phyloP scores from a whole-genome alignment of 2,888 invertebrate species.

The Cheilosia scutellata region DNA sequence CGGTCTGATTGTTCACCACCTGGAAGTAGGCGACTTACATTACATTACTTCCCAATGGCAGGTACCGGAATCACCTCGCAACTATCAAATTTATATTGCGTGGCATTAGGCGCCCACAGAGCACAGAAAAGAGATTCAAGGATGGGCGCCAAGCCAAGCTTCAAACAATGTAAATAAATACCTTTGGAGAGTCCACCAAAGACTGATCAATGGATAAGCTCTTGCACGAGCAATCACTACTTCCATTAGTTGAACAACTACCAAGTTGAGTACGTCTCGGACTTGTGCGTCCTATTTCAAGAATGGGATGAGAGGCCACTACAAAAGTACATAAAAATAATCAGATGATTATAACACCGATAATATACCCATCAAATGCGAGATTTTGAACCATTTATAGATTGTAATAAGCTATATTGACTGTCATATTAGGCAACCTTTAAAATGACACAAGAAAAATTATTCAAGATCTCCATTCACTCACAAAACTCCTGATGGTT shows the following conservation, averaged over 20 bases:
- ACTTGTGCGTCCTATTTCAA: slow-evolving; percentile 86
- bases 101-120: no score
- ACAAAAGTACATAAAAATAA: slow-evolving; percentile 27
- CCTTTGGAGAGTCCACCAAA: slow-evolving; percentile 79
- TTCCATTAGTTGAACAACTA: slow-evolving; percentile 88
- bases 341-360: no score
- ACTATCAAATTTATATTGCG: no score
- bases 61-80: no score
- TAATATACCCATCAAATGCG: no score
- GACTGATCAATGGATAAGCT: slow-evolving; percentile 84
- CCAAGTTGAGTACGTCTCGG: slow-evolving; percentile 85
- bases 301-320: slow-evolving; percentile 88
- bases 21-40: neutral
- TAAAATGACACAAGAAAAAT: no score
- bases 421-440: no score
- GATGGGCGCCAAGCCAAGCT: no score
- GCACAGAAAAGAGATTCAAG: neutral
- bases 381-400: no score
- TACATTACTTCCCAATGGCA: no score
- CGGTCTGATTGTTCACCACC: slow-evolving; percentile 83
- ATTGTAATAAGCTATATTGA: no score
- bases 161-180: neutral
- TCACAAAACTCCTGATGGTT: slow-evolving; percentile 90
- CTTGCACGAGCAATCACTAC: slow-evolving; percentile 88
- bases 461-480: slow-evolving; percentile 76